Percentiles rank a stretch among this genome's conserved stretches.
phyloP scores from a whole-genome alignment of 2,888 invertebrate species.

The Micoletzkya japonica region DNA sequence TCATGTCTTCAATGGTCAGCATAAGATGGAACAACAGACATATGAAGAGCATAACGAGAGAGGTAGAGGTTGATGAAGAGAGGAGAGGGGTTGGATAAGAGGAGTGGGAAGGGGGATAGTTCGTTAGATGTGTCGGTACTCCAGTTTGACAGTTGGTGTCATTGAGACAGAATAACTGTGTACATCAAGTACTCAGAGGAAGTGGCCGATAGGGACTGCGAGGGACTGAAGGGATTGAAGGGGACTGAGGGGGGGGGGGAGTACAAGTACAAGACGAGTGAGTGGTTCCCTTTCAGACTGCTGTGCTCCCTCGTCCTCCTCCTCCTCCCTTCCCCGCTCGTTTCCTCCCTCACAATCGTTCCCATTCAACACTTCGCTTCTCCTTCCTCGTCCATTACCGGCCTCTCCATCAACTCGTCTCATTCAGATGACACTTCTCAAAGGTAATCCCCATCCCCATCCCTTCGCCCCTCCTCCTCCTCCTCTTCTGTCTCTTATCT shows the following conservation, averaged over 20 bases:
- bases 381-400: not conserved
- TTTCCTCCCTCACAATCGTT: conserved; percentile 22
- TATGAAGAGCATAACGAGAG: too few species aligned
- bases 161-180: too few species aligned
- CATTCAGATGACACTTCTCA: not conserved
- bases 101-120: too few species aligned
- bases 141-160: too few species aligned
- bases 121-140: too few species aligned
- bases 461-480: conserved; percentile 8
- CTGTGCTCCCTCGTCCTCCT: not conserved
- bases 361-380: not conserved
- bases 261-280: too few species aligned
- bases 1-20: too few species aligned
- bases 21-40: too few species aligned
- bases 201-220: too few species aligned
- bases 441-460: not conserved
- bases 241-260: too few species aligned
- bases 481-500: not conserved
- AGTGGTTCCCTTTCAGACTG: not conserved
- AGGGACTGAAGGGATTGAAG: too few species aligned
- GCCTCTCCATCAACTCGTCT: not conserved
- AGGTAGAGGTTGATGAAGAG: conserved; percentile 20
- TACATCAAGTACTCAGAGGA: too few species aligned
- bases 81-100: not conserved
- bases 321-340: not conserved